phyloP scores from a whole-genome alignment of 2,888 invertebrate genomes.

The Danaus chrysippus region DNA sequence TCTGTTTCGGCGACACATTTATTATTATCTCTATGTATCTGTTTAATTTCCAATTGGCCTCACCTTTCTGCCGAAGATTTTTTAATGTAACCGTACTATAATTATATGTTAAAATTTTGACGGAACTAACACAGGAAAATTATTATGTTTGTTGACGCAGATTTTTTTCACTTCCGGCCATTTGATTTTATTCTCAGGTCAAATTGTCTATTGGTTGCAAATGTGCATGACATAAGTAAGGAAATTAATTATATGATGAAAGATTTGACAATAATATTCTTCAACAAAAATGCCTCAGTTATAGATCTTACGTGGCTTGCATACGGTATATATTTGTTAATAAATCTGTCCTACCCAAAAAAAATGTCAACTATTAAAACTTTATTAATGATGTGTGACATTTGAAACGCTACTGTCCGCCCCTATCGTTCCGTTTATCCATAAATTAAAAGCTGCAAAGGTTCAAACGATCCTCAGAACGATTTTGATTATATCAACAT shows the following conservation, averaged over 20 bases:
- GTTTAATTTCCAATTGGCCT: no score
- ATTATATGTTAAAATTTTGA: neutral
- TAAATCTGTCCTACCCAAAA: conserved; percentile 16
- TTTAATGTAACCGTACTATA: no score
- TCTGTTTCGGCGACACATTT: no score
- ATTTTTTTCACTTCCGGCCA: conserved; percentile 33
- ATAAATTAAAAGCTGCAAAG: conserved; percentile 47
- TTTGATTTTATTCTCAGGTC: conserved; percentile 24
- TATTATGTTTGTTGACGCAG: conserved; percentile 31
- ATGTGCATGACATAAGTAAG: conserved; percentile 29
- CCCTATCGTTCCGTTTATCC: conserved; percentile 43
- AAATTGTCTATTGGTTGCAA: conserved; percentile 30
- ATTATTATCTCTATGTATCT: no score
- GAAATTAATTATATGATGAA: conserved; percentile 25
- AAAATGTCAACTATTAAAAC: conserved; percentile 34
- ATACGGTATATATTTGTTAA: conserved; percentile 22
- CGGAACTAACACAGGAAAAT: conserved; percentile 14
- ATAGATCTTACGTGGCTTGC: conserved; percentile 7
- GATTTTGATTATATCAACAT: conserved; percentile 13
- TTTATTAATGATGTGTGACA: conserved; percentile 63
- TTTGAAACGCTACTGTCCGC: conserved; percentile 57
- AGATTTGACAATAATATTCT: conserved; percentile 11
- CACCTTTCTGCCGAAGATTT: no score
- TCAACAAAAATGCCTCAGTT: conserved; percentile 1
- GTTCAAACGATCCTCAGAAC: neutral